phyloP scores from a whole-genome alignment of 2,888 invertebrate species.

The Tanytarsus gracilentus region DNA sequence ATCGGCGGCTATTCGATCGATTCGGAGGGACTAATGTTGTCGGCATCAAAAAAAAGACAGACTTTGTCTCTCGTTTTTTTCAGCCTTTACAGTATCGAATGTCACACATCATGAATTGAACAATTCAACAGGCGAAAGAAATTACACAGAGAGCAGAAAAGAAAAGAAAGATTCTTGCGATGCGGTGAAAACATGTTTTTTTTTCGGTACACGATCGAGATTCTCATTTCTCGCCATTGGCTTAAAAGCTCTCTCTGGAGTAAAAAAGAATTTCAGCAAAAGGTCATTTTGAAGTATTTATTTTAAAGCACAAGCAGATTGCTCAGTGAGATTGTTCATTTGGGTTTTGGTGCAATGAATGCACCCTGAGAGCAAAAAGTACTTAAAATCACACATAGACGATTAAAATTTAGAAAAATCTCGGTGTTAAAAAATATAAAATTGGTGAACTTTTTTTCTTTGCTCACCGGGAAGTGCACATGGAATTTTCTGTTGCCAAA shows the following conservation, averaged over 20 bases:
- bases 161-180: neutral
- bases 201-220: slow-evolving; percentile 3
- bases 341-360: neutral
- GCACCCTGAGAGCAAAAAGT: neutral
- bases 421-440: too few relatives aligned
- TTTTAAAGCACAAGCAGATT: slow-evolving; percentile 11
- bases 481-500: slow-evolving; percentile 20
- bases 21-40: neutral
- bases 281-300: slow-evolving; percentile 23
- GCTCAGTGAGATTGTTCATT: slow-evolving; percentile 2
- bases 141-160: neutral
- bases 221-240: neutral
- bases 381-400: too few relatives aligned
- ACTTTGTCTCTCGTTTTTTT: neutral
- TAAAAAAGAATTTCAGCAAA: neutral
- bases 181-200: slow-evolving; percentile 2
- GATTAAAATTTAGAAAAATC: too few relatives aligned
- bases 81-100: slow-evolving; percentile 2
- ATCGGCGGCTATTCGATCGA: too few relatives aligned
- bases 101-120: slow-evolving; percentile 8
- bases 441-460: too few relatives aligned
- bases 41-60: slow-evolving; percentile 2
- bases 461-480: neutral
- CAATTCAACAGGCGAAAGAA: neutral
- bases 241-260: neutral